phyloP scores from a whole-genome alignment of 2,797 vertebrate genomes.

The Tolypeutes matacus region DNA sequence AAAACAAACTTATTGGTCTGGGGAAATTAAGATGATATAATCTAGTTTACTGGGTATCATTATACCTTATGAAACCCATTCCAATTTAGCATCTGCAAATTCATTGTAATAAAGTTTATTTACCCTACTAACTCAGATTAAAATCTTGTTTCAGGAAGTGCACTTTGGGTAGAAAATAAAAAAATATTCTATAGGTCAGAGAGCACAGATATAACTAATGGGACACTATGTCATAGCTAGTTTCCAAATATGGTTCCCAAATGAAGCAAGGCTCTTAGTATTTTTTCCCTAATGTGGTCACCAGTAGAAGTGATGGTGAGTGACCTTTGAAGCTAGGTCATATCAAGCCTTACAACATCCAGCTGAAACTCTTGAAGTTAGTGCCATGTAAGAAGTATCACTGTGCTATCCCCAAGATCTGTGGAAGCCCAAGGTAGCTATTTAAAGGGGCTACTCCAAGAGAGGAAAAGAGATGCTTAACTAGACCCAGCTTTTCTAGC shows the following conservation, averaged over 20 bases:
- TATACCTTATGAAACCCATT: slow-evolving; percentile 58
- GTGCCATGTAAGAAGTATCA: neutral
- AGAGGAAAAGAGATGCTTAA: neutral
- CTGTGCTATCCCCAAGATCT: neutral
- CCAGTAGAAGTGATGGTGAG: neutral
- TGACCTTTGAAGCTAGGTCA: neutral
- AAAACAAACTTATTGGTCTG: slow-evolving; percentile 9
- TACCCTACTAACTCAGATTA: slow-evolving; percentile 6
- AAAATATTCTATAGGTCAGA: neutral
- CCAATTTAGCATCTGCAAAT: slow-evolving; percentile 63
- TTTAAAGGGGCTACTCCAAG: neutral
- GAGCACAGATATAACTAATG: neutral
- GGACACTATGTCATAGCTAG: neutral
- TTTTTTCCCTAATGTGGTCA: neutral
- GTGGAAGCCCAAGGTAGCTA: neutral
- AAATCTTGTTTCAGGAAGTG: slow-evolving; percentile 17
- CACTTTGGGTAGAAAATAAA: slow-evolving; percentile 12
- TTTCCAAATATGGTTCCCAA: neutral
- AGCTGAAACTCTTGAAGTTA: neutral
- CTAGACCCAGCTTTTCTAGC: neutral
- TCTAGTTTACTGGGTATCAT: slow-evolving; percentile 51
- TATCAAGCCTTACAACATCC: neutral
- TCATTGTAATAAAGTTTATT: slow-evolving; percentile 60
- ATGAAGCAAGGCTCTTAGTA: neutral
- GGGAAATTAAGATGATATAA: slow-evolving; percentile 53